phyloP scores from a whole-genome alignment of 37 sponge, comb jelly and placozoan genomes.

The Dysidea cf. avara region DNA sequence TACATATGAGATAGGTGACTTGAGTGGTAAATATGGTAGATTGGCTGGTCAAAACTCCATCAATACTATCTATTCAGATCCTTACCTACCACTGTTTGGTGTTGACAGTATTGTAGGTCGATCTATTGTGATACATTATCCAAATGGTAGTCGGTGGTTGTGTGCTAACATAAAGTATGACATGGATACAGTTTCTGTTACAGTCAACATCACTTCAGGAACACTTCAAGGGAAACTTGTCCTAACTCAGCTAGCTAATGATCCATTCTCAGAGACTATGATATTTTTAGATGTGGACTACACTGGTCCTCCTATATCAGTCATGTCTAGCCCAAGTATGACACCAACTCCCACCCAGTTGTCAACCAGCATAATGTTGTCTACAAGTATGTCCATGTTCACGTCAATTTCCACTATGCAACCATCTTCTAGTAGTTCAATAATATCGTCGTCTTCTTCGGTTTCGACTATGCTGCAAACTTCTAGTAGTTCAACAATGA shows the following conservation, averaged over 20 bases:
- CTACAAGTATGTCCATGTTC: too few species aligned
- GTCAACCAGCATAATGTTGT: too few species aligned
- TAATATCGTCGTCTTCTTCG: too few species aligned
- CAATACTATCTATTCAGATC: constrained; percentile 29
- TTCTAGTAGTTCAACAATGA: too few species aligned
- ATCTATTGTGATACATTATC: constrained; percentile 59
- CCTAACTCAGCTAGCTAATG: constrained; percentile 56
- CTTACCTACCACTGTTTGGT: constrained; percentile 69
- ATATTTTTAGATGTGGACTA: constrained; percentile 22
- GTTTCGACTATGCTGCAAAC: too few species aligned
- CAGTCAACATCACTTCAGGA: constrained; percentile 11
- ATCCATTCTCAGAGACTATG: constrained; percentile 60
- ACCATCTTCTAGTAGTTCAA: too few species aligned
- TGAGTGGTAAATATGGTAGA: constrained; percentile 70
- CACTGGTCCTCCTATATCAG: too few species aligned
- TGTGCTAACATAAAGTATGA: constrained; percentile 52
- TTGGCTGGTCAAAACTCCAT: constrained; percentile 8
- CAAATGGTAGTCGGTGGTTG: constrained; percentile 14
- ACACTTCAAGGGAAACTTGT: constrained; percentile 28
- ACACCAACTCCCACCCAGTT: too few species aligned
- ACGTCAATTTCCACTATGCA: too few species aligned
- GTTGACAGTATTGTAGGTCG: constrained; percentile 64
- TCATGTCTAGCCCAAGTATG: too few species aligned
- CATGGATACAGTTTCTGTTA: neutral
- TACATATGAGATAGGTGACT: constrained; percentile 69